A percentile compares a stretch with the other conserved stretches of the same genome.
phyloP scores from a whole-genome alignment of 2,113 vertebrate species.

The Calidris pugnax region DNA sequence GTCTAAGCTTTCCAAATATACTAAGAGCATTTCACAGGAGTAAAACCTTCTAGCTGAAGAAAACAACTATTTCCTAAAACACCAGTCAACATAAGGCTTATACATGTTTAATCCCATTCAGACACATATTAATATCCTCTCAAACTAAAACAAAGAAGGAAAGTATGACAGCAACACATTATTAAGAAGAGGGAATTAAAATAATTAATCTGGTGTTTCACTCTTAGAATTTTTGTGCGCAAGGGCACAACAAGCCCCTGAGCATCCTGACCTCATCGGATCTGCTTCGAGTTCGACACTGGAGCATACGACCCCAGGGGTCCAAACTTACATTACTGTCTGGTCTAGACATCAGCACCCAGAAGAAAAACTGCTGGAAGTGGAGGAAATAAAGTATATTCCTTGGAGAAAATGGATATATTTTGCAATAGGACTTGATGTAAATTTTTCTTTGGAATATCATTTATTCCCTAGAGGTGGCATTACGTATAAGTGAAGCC shows the following conservation, averaged over 20 bases:
- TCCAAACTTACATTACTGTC: neutral
- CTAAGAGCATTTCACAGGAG: neutral
- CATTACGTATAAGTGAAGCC: neutral
- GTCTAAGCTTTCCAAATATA: neutral
- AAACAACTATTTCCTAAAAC: neutral
- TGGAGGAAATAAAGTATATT: neutral
- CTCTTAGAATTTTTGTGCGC: neutral
- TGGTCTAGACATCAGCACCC: neutral
- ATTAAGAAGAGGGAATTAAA: neutral
- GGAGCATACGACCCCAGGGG: neutral
- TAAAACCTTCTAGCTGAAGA: neutral
- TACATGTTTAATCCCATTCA: slow-evolving; percentile 22
- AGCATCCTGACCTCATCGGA: neutral
- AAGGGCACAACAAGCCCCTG: neutral
- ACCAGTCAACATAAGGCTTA: neutral
- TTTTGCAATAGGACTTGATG: neutral
- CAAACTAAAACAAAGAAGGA: neutral
- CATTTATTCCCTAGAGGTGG: neutral
- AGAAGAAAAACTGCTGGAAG: neutral
- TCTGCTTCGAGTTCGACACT: neutral
- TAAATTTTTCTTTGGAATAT: neutral
- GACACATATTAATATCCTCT: slow-evolving; percentile 1
- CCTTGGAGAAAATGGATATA: neutral
- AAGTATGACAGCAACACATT: neutral
- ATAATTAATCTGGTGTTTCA: neutral